These are phyloP conservation scores for Uloborus diversus DNA, from an alignment of 1,140 invertebrate species.

Conservation along the genomic window DNA sequence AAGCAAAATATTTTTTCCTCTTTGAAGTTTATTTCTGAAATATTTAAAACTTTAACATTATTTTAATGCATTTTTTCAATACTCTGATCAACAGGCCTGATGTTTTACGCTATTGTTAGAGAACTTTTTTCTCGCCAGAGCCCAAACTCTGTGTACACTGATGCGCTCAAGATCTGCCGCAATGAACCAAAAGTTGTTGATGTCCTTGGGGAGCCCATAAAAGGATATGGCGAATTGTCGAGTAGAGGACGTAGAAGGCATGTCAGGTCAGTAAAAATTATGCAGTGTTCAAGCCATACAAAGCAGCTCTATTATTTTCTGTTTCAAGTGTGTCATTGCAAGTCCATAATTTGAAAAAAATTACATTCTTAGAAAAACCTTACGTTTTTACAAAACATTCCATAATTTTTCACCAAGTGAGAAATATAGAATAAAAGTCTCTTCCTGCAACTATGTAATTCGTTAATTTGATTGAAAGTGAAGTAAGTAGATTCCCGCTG, in stretches of 20 bases:
- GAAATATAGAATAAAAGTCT: too few relatives aligned
- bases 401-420: too few relatives aligned
- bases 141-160: constrained; percentile 82
- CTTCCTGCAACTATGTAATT: too few relatives aligned
- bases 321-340: too few relatives aligned
- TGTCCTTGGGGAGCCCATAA: constrained; percentile 84
- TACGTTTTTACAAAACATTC: too few relatives aligned
- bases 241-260: constrained; percentile 76
- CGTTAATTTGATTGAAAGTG: too few relatives aligned
- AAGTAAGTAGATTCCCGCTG: too few relatives aligned
- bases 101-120: constrained; percentile 83
- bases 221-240: constrained; percentile 85
- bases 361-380: too few relatives aligned
- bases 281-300: too few relatives aligned
- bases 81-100: constrained; percentile 66
- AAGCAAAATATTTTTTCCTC: not conserved
- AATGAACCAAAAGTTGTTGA: constrained; percentile 76
- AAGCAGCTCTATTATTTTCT: too few relatives aligned
- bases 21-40: not conserved
- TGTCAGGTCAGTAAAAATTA: constrained; percentile 74
- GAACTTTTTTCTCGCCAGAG: constrained; percentile 89
- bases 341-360: too few relatives aligned
- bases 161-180: constrained; percentile 78
- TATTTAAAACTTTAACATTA: not conserved
- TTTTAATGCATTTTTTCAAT: not conserved